phyloP scores from a whole-genome alignment of 2,888 invertebrate species.

The Lepidochitona cinerea region DNA sequence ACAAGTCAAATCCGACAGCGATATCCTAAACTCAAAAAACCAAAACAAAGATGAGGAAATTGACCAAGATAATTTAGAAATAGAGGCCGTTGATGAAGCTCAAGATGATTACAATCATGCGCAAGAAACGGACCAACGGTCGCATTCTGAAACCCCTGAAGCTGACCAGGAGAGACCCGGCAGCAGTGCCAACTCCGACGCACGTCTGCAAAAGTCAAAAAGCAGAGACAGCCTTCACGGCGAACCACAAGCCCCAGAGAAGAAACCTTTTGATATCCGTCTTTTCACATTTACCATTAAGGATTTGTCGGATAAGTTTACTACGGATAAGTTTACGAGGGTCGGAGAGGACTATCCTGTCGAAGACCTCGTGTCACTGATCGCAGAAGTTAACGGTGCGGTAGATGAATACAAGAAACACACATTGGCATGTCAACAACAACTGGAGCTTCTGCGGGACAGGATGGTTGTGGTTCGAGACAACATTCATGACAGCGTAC shows the following conservation, averaged over 20 bases:
- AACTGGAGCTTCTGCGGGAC: conserved; percentile 44
- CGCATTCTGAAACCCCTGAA: background rate
- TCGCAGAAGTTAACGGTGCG: conserved; percentile 38
- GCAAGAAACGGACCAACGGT: background rate
- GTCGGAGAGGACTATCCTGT: conserved; percentile 51
- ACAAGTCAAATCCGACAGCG: too few relatives aligned
- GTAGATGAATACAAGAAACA: conserved; percentile 53
- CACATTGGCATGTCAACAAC: conserved; percentile 41
- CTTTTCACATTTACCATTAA: conserved; percentile 44
- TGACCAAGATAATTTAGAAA: too few relatives aligned
- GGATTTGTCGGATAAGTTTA: conserved; percentile 40
- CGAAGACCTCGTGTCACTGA: conserved; percentile 46
- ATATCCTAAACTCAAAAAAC: too few relatives aligned
- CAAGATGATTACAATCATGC: background rate
- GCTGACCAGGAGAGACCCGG: background rate
- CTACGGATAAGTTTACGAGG: conserved; percentile 38
- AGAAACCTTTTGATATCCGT: conserved; percentile 40
- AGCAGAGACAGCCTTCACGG: too few relatives aligned
- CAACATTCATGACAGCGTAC: conserved; percentile 47
- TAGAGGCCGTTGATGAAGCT: too few relatives aligned
- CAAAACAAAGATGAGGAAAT: too few relatives aligned
- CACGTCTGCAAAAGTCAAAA: too few relatives aligned
- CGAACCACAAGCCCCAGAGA: too few relatives aligned
- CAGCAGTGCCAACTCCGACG: background rate
- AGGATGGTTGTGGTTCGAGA: conserved; percentile 51